phyloP scores from a whole-genome alignment of 2,113 vertebrate genomes.

The Saimiri boliviensis region DNA sequence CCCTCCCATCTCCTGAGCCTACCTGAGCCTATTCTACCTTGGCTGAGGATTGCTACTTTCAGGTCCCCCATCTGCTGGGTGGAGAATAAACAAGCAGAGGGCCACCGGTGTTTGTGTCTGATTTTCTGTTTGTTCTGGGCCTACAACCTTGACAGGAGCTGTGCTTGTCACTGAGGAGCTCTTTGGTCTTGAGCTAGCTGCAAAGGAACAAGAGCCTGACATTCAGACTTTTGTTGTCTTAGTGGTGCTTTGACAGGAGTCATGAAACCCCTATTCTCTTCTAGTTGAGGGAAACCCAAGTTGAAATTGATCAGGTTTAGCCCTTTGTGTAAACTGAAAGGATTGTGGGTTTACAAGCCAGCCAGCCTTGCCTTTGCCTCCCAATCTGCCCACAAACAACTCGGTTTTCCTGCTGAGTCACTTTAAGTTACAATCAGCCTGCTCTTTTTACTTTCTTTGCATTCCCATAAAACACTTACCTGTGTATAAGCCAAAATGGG shows the following conservation, averaged over 20 bases:
- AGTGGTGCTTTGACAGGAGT: neutral
- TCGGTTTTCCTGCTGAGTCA: constrained; percentile 46
- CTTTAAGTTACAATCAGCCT: constrained; percentile 44
- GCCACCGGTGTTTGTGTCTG: neutral
- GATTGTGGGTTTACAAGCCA: neutral
- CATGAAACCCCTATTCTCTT: constrained; percentile 2
- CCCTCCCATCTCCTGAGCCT: neutral
- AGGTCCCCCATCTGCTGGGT: no score
- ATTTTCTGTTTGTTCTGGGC: neutral
- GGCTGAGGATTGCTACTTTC: neutral
- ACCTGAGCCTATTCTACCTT: neutral
- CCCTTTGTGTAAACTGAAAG: constrained; percentile 30
- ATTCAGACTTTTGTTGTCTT: neutral
- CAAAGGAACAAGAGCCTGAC: neutral
- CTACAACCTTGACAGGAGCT: neutral
- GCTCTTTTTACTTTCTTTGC: constrained; percentile 59
- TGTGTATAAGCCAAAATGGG: constrained; percentile 32
- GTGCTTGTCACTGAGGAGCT: neutral
- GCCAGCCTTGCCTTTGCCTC: neutral
- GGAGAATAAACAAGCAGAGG: neutral
- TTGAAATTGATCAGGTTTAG: neutral
- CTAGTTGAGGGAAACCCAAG: neutral
- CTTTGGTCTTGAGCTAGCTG: neutral
- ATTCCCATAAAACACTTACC: constrained; percentile 40
- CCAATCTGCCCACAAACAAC: constrained; percentile 1